Conservation (phyloP, 2,797 vertebrate species). For the Bovichtus variegatus region DNA sequence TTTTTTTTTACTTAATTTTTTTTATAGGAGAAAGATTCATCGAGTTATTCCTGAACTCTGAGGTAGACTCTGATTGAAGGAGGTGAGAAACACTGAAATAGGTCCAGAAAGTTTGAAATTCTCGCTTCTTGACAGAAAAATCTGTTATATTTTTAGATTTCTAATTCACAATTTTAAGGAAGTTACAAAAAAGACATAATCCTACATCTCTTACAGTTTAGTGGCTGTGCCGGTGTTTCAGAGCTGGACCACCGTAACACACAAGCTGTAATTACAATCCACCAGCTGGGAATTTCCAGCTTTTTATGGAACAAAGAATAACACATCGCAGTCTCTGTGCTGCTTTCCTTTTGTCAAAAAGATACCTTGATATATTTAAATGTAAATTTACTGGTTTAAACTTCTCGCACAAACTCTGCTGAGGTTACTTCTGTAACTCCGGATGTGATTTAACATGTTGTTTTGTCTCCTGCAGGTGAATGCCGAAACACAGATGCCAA, state of each 20-base stretch:
- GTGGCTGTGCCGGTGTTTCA: background rate
- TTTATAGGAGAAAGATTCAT: slow-evolving; percentile 89
- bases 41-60: slow-evolving; percentile 91
- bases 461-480: slow-evolving; percentile 58
- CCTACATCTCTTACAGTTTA: background rate
- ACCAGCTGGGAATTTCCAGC: background rate
- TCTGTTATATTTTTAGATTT: too few relatives aligned
- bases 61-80: background rate
- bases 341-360: background rate
- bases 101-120: background rate
- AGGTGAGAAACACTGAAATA: slow-evolving; percentile 37
- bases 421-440: background rate
- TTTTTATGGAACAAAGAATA: background rate
- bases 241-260: background rate
- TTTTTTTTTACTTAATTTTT: slow-evolving; percentile 23
- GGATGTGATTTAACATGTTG: background rate
- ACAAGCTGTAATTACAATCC: background rate
- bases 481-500: background rate
- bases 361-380: background rate
- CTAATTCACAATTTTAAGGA: background rate
- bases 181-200: background rate
- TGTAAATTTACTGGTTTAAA: background rate
- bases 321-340: background rate
- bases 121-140: background rate
- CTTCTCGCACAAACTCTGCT: background rate